Base-by-base conservation (phyloP, 2,797 vertebrate species). In the Phrynocephalus vlangalii region DNA sequence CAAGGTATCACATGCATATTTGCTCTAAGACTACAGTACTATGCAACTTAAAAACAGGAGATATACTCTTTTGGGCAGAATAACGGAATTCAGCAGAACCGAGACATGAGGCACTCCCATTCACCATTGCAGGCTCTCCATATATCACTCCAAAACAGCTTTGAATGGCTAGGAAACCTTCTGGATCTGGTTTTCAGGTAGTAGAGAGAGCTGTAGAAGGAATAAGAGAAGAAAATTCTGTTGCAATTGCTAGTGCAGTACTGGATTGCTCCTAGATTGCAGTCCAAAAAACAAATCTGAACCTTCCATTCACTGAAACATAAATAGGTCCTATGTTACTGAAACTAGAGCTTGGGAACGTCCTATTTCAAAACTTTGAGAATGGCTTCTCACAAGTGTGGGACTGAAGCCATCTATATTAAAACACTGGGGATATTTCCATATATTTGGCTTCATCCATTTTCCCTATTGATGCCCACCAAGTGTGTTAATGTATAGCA, bases 1-100 rank as follows among this genome's bases (percentile, higher is more conserved):
- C 72, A 94, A 92, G 92, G 94, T 94, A 90, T 60, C 11, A 52
- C 30, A 5, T 66, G 24, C 26, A 56, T 48, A 79, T 52, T 72
- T n/a, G 73, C n/a, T 83, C 20, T 24, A 11, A 70, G 44, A n/a
- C 38, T 44, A 44, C 38, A 44, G 52, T 20, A 5, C 24, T 5
- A 28, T 50, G 48, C 15, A 70, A n/a, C 18, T 66, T 66, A 66
- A 60, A 63, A 28, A 78, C 18, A 38, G 33, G 5, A 38, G 33
- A 33, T 15, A 30, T 28, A 28, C 11, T 38, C 18, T 33, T 20
- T 73, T 20, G 13, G 33, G 7, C 73, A 76, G 73, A 76, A 44
- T 9, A 24, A 22, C 6, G 73, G 38, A 24, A 9, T 24, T 1
- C 18, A 75, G 6, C 3, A 38, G 18, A 44, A 44, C 38, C 9